A percentile compares a stretch with the other conserved stretches of the same genome.
phyloP scores from a whole-genome alignment of 2,797 vertebrate species.

The Mastacembelus armatus region DNA sequence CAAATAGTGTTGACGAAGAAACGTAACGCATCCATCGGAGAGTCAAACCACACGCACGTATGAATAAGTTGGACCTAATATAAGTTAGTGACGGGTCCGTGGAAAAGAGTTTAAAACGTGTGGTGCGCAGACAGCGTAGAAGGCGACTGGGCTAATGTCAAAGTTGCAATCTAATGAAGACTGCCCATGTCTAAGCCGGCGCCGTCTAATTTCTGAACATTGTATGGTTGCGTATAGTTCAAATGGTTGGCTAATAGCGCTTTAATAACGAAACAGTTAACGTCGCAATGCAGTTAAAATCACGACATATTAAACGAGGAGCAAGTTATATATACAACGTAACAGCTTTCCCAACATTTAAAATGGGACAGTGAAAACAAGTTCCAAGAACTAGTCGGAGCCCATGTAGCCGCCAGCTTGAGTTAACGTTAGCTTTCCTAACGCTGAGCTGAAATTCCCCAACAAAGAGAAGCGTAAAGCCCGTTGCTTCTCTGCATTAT shows the following conservation, averaged over 20 bases:
- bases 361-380: neutral
- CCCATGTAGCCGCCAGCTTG: slow-evolving; percentile 18
- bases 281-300: neutral
- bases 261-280: too few relatives aligned
- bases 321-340: too few relatives aligned
- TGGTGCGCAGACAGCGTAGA: accelerated
- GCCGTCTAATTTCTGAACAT: slow-evolving; percentile 30
- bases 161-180: neutral
- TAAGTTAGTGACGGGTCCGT: accelerated
- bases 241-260: slow-evolving; percentile 9
- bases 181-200: neutral
- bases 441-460: slow-evolving; percentile 24
- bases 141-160: neutral
- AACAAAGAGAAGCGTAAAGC: slow-evolving; percentile 66
- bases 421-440: slow-evolving; percentile 60
- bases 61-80: neutral
- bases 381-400: slow-evolving; percentile 58
- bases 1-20: slow-evolving; percentile 62
- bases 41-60: neutral
- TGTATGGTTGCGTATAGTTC: neutral
- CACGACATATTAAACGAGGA: too few relatives aligned
- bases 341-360: neutral
- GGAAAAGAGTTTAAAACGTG: accelerated
- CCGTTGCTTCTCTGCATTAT: neutral
- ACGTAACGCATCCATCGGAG: slow-evolving; percentile 12